Evolutionary conservation across 2,888 invertebrate species (phyloP).

Genomic region (Cerastis rubricosa): DNA sequence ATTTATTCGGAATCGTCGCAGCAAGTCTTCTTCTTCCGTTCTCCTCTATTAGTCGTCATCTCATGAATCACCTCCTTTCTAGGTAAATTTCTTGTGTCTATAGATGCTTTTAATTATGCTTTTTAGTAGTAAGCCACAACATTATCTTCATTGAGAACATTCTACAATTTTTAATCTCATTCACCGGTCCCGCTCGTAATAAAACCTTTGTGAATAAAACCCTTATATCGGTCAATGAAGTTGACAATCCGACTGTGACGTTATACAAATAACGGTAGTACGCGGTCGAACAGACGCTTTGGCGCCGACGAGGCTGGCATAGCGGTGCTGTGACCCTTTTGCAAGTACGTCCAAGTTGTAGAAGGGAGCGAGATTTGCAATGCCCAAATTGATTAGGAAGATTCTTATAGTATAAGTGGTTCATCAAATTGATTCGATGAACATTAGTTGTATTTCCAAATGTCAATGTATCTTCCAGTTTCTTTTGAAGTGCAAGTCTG

Average conservation of each 20-base stretch:
- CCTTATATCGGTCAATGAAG: conserved; percentile 49
- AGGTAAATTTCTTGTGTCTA: not conserved
- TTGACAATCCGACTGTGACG: conserved; percentile 54
- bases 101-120: not conserved
- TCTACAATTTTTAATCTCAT: conserved; percentile 1
- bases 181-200: conserved; percentile 6
- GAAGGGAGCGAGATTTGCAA: conserved; percentile 32
- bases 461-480: not conserved
- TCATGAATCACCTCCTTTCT: not conserved
- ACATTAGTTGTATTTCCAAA: not conserved
- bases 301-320: conserved; percentile 84
- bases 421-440: not conserved
- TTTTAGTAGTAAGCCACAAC: not conserved
- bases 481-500: not conserved
- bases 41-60: not conserved
- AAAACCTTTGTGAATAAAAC: conserved; percentile 27
- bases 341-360: conserved; percentile 58
- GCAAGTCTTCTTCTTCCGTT: not conserved
- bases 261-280: conserved; percentile 65
- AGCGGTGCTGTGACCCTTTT: conserved; percentile 85
- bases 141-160: not conserved
- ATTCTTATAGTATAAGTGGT: not conserved
- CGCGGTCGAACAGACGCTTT: conserved; percentile 63
- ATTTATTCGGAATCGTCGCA: not conserved
- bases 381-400: not conserved